These are phyloP conservation scores for Gobio gobio DNA, from an alignment of 2,113 vertebrate genomes.

Conservation along the genomic window DNA sequence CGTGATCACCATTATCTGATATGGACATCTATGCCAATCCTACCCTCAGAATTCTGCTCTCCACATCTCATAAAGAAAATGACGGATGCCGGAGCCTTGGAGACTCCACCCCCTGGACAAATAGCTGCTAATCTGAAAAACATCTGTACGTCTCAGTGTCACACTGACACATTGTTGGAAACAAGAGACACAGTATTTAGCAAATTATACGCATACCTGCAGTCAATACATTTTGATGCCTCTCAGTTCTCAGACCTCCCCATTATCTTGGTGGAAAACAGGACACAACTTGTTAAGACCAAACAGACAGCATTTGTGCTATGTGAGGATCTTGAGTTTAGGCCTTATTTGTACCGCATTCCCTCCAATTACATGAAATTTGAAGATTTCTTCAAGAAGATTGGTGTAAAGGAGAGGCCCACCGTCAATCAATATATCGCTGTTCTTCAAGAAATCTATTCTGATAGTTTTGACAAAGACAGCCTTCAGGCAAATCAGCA, in stretches of 20 bases:
- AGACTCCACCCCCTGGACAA: constrained; percentile 63
- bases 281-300: constrained; percentile 63
- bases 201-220: constrained; percentile 65
- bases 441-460: constrained; percentile 75
- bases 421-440: constrained; percentile 73
- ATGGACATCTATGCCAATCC: constrained; percentile 79
- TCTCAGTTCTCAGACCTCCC: constrained; percentile 67
- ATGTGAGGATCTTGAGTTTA: constrained; percentile 10
- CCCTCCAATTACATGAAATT: constrained; percentile 36
- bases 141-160: constrained; percentile 72
- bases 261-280: constrained; percentile 76
- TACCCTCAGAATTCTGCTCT: constrained; percentile 40
- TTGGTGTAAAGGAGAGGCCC: constrained; percentile 69
- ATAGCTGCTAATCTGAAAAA: constrained; percentile 76
- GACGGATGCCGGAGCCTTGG: constrained; percentile 64
- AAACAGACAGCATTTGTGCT: constrained; percentile 64
- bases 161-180: neutral
- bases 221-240: constrained; percentile 50
- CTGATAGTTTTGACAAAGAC: constrained; percentile 68
- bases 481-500: constrained; percentile 67
- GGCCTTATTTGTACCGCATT: constrained; percentile 76
- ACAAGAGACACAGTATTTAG: constrained; percentile 68
- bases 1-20: constrained; percentile 61
- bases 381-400: constrained; percentile 69
- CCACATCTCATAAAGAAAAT: neutral